phyloP scores from a whole-genome alignment of 2,888 invertebrate species.

The Drosophila paranaensis region DNA sequence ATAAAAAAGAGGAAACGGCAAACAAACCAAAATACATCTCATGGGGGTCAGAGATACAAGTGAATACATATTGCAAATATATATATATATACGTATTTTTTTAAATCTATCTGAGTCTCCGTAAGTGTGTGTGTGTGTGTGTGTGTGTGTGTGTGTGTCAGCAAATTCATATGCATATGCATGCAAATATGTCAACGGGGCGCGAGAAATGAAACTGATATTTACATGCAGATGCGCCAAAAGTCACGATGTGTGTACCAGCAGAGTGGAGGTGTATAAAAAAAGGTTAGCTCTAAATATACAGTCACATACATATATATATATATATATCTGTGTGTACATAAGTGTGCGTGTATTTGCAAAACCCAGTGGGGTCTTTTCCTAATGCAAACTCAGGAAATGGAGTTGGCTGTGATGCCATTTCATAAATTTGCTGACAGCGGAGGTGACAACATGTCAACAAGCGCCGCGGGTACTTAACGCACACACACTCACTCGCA shows the following conservation, averaged over 20 bases:
- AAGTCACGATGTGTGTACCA: constrained; percentile 40
- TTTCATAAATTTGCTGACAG: constrained; percentile 76
- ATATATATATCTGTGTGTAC: neutral
- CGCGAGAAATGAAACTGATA: constrained; percentile 65
- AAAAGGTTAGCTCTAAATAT: constrained; percentile 5
- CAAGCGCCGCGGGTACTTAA: constrained; percentile 68
- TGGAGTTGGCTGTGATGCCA: constrained; percentile 26
- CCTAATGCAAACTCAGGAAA: constrained; percentile 13
- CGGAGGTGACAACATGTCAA: constrained; percentile 78
- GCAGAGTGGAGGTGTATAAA: constrained; percentile 16
- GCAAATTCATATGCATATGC: constrained; percentile 48
- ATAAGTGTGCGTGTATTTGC: neutral
- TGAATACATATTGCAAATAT: constrained; percentile 21
- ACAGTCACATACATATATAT: neutral
- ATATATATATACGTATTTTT: neutral
- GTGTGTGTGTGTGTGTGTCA: neutral
- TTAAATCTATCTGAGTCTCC: neutral
- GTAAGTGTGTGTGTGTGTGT: neutral
- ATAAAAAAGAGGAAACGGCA: constrained; percentile 12
- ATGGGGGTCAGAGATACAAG: constrained; percentile 46
- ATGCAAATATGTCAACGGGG: constrained; percentile 61
- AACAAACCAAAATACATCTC: constrained; percentile 31
- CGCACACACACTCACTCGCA: constrained; percentile 26
- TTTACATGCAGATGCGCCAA: constrained; percentile 59
- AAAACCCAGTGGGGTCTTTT: constrained; percentile 4